A percentile compares a stretch with the other conserved stretches of the same genome.
Conservation (phyloP, 2,888 invertebrate genomes). For the Hedya salicella region DNA sequence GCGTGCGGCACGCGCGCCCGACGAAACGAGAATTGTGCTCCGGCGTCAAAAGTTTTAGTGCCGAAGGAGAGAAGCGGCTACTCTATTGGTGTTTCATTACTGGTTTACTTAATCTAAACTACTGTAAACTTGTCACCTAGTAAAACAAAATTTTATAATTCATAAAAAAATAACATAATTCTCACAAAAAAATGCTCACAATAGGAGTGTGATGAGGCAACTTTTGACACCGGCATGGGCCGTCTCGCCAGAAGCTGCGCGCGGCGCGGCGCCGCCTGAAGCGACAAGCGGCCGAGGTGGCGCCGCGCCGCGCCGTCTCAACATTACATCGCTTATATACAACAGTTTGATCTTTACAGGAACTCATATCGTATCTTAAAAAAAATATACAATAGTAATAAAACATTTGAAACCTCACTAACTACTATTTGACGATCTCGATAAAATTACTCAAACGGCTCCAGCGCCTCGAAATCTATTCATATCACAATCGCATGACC, state of each 20-base stretch:
- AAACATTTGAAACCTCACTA: slow-evolving; percentile 85
- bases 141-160: slow-evolving; percentile 78
- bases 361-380: slow-evolving; percentile 85
- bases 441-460: slow-evolving; percentile 81
- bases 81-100: slow-evolving; percentile 85
- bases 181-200: slow-evolving; percentile 83
- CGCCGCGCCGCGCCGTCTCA: slow-evolving; percentile 48
- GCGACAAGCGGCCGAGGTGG: slow-evolving; percentile 46
- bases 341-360: slow-evolving; percentile 82
- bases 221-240: slow-evolving; percentile 64
- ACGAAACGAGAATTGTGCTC: slow-evolving; percentile 63
- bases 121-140: slow-evolving; percentile 84
- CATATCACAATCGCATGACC: slow-evolving; percentile 85
- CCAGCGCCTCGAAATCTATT: slow-evolving; percentile 83
- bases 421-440: slow-evolving; percentile 84
- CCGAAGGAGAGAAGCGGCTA: slow-evolving; percentile 84
- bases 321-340: slow-evolving; percentile 79
- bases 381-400: slow-evolving; percentile 82
- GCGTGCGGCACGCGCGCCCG: slow-evolving; percentile 46
- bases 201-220: slow-evolving; percentile 79
- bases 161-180: slow-evolving; percentile 83
- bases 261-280: slow-evolving; percentile 49
- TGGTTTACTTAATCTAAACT: slow-evolving; percentile 84
- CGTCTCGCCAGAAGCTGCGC: slow-evolving; percentile 43
- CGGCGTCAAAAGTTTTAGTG: slow-evolving; percentile 79